Conservation (phyloP, 2,888 invertebrate genomes). For the Archaeoteleia sp. region DNA sequence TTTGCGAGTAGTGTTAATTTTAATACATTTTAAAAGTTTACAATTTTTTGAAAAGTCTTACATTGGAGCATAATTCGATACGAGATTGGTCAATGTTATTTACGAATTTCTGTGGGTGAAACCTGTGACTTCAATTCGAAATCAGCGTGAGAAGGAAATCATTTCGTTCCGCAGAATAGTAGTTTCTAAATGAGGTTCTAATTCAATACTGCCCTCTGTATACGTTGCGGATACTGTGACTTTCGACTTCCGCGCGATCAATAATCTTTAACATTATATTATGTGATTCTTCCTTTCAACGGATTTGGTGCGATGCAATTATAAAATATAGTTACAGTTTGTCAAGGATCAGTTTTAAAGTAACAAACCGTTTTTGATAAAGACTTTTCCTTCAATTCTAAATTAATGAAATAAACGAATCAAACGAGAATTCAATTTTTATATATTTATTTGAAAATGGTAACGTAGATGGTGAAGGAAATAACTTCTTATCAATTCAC, state of each 20-base stretch:
- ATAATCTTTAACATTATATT: neutral
- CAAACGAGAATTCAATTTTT: too few relatives aligned
- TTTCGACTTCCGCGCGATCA: neutral
- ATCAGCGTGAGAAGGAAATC: constrained; percentile 7
- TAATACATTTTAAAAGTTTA: neutral
- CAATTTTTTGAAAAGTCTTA: neutral
- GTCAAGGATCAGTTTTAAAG: too few relatives aligned
- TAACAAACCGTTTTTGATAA: too few relatives aligned
- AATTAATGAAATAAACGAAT: too few relatives aligned
- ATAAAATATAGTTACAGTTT: too few relatives aligned
- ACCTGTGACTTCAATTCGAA: constrained; percentile 1
- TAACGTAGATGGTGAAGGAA: too few relatives aligned
- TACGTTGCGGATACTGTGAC: neutral
- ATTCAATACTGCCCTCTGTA: constrained; percentile 5
- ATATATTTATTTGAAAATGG: too few relatives aligned
- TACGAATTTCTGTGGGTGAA: neutral
- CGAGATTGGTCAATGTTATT: neutral
- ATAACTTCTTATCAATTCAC: too few relatives aligned
- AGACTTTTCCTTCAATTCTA: too few relatives aligned
- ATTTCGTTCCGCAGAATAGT: constrained; percentile 4
- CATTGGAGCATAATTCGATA: neutral
- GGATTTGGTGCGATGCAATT: too few relatives aligned
- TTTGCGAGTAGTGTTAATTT: neutral
- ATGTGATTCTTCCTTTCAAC: neutral
- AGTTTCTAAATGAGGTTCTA: constrained; percentile 1